A percentile compares a stretch with the other conserved stretches of the same genome.
phyloP scores from a whole-genome alignment of 2,113 vertebrate genomes.

The Dicrurus megarhynchus region DNA sequence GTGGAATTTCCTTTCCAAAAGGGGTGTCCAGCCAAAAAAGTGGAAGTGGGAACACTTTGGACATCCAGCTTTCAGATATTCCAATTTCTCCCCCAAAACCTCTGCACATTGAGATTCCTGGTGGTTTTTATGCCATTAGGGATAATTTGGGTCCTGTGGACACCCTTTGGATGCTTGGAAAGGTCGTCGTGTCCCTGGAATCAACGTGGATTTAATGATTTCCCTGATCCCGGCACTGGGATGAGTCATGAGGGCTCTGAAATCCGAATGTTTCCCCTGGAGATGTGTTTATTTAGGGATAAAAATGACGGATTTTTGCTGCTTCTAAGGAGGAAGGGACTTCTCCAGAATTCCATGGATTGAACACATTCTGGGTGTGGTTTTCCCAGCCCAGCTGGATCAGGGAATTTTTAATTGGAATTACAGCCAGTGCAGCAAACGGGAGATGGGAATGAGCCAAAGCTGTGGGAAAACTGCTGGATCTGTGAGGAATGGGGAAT shows the following conservation, averaged over 20 bases:
- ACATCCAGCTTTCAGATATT: no score
- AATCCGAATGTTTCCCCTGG: background rate
- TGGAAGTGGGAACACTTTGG: no score
- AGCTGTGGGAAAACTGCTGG: background rate
- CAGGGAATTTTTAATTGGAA: background rate
- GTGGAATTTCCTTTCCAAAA: no score
- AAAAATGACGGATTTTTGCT: background rate
- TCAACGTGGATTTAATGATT: background rate
- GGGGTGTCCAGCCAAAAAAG: no score
- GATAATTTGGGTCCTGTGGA: background rate
- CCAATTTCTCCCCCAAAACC: background rate
- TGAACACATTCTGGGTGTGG: accelerated
- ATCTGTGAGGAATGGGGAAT: background rate
- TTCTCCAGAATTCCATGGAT: background rate
- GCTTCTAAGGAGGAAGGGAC: background rate
- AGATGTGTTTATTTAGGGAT: background rate
- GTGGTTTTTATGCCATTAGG: background rate
- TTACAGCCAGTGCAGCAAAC: accelerated
- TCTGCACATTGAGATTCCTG: accelerated
- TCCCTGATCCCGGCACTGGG: background rate
- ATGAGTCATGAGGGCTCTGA: background rate
- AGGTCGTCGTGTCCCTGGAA: background rate
- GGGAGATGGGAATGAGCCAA: background rate
- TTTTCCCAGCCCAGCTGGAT: background rate
- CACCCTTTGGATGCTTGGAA: background rate